Base-by-base conservation (phyloP, 2,888 invertebrate species). In the Tinea trinotella region DNA sequence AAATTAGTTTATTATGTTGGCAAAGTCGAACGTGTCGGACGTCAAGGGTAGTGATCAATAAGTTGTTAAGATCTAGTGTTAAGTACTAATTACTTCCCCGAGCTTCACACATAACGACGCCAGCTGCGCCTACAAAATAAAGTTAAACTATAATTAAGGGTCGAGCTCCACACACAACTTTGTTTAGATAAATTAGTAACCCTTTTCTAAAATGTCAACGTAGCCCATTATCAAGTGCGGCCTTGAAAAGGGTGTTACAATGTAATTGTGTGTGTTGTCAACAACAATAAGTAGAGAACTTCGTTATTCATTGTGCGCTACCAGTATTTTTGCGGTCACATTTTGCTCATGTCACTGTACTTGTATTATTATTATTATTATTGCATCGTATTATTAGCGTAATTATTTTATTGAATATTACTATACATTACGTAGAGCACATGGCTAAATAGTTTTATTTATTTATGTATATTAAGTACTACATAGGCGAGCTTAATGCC, bases 131-230 rank as follows among this genome's bases (percentile, higher is more conserved):
- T 44, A 44, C 64, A 68, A 70, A 76, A 76, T 76, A 78, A 59
- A 80, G 79, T 82, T 79, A 79, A 81, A 83, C 81, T 81, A 81
- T 80, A 82, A 81, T 78, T 76, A 76, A 74, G 74, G 70, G 64
- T 34, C 62, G 64, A 70, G 67, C 70, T 72, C 65, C 65, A 65
- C 60, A 66, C 67, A 59, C 65, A 71, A 75, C 72, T 70, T 64
- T 73, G 80, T 75, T 78, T 71, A 78, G 77, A 82, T 82, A 81
- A 79, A 82, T 81, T 80, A 77, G 78, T 66, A 74, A 80, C 82
- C 82, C 82, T 81, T 80, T 80, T 78, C 81, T 74, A 66, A 78
- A 82, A 76, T 73, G 82, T 81, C 82, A 79, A 73, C 76, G 62
- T 63, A 65, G 63, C 62, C 71, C 76, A 80, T 81, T 80, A 80